A percentile compares a stretch with the other conserved stretches of the same genome.
phyloP scores from a whole-genome alignment of 2,797 vertebrate genomes.

The Pangasius larnaudii region DNA sequence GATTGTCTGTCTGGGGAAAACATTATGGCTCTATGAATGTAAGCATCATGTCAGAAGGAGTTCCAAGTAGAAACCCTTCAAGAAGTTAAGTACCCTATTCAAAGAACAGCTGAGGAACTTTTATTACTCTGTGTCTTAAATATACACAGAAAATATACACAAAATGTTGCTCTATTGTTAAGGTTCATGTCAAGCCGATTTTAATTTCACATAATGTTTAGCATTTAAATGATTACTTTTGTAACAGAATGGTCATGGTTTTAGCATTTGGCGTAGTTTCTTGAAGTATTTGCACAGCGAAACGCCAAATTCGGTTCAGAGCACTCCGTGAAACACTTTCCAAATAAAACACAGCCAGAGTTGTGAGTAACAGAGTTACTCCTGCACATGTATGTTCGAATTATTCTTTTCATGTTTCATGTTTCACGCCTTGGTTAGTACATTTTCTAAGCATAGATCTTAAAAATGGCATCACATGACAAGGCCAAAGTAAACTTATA shows the following conservation, averaged over 20 bases:
- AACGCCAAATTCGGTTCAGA: constrained; percentile 33
- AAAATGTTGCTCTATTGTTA: not conserved
- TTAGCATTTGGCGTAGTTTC: constrained; percentile 22
- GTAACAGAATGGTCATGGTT: constrained; percentile 13
- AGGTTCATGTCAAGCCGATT: not conserved
- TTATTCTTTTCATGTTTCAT: constrained; percentile 44
- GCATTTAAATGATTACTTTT: constrained; percentile 26
- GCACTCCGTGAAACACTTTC: constrained; percentile 29
- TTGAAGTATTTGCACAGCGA: constrained; percentile 19
- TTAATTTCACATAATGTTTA: constrained; percentile 10
- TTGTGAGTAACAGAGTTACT: constrained; percentile 29
- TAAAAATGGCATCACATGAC: not conserved
- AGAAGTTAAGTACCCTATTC: not conserved
- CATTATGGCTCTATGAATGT: not conserved
- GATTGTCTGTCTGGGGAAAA: not conserved
- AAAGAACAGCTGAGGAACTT: not conserved
- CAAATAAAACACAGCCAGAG: constrained; percentile 49
- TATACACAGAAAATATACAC: not conserved
- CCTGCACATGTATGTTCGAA: constrained; percentile 33
- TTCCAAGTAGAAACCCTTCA: not conserved
- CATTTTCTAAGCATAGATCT: constrained; percentile 10
- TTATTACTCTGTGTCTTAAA: not conserved
- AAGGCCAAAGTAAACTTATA: not conserved
- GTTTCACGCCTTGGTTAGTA: constrained; percentile 2
- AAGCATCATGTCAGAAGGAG: not conserved